Conservation (phyloP, 1,140 invertebrate species). For the Dendroctonus ponderosae region DNA sequence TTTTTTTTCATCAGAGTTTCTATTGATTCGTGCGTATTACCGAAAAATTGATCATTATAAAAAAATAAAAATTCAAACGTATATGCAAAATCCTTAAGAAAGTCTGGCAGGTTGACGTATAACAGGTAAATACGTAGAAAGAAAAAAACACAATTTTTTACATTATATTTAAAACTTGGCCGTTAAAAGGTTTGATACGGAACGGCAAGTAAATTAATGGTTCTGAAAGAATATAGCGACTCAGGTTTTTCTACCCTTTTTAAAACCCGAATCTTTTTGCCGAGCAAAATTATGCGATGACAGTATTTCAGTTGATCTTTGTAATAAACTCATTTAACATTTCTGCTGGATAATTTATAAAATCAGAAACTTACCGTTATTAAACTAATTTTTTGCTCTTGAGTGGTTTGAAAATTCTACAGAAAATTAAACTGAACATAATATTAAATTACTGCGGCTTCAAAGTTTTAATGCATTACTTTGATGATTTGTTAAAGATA, state of each 20-base stretch:
- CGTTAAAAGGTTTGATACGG: constrained; percentile 16
- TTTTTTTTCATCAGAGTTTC: too few relatives aligned
- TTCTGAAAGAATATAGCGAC: constrained; percentile 5
- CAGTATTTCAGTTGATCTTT: constrained; percentile 10
- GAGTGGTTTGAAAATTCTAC: too few relatives aligned
- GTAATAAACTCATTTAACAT: constrained; percentile 15
- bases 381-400: background rate
- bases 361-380: background rate
- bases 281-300: constrained; percentile 13
- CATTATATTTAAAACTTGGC: constrained; percentile 11
- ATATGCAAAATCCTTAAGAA: too few relatives aligned
- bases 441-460: too few relatives aligned
- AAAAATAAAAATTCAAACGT: too few relatives aligned
- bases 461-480: too few relatives aligned
- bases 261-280: constrained; percentile 21
- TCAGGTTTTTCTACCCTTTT: constrained; percentile 22
- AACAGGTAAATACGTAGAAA: background rate
- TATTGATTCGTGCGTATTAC: too few relatives aligned
- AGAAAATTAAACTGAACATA: too few relatives aligned
- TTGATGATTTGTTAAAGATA: too few relatives aligned
- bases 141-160: background rate
- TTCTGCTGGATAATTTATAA: background rate
- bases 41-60: too few relatives aligned
- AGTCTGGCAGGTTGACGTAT: too few relatives aligned
- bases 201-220: constrained; percentile 25